Base-by-base conservation (phyloP, 2,113 vertebrate genomes). In the Nothocercus nigrocapillus region DNA sequence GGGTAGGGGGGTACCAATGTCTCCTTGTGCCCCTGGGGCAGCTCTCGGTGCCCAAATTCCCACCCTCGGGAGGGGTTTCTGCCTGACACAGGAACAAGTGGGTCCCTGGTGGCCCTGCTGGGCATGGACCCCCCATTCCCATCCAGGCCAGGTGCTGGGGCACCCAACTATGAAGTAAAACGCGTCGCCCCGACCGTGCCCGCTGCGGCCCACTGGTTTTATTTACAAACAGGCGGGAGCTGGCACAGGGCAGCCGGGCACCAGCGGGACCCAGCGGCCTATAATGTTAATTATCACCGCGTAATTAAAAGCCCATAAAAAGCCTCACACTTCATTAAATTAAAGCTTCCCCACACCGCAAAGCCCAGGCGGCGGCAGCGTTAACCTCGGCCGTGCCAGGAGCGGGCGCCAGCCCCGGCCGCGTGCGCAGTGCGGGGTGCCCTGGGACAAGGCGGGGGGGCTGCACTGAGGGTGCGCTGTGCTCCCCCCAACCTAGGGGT, bases 291-390 rank as follows among this genome's bases (percentile, higher is more conserved):
- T 98, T 98, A 98, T 97, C 88, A 73, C 83, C 64, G 90, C 67
- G 89, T 98, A 98, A 98, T 98, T 98, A 98, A 98, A 98, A 98
- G 97, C 95, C 95, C 92, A 97, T 97, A 96, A 97, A 97, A 94
- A 96, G 95, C 95, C 96, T 95, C 95, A 94, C 96, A 97, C 95
- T 97, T 97, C 97, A 97, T 97, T 97, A 97, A 96, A 96, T 98
- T 97, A 96, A 97, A 96, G 90, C 96, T 96, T 95, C 72, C 79
- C 78, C 7, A 11, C 80, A 89, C 80, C 7, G 59, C 74, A 79
- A 62, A 88, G 93, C 90, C 15, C 2, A 16, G 87, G 75, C 78
- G 82, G 54, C n/a, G 51, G 61, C 68, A 24, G 85, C 66, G 83
- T 96, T 97, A 97, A 97, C 94, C 96, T 96, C 72, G 92, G 83